Conservation (phyloP, 2,797 vertebrate genomes). For the Momotus momota region DNA sequence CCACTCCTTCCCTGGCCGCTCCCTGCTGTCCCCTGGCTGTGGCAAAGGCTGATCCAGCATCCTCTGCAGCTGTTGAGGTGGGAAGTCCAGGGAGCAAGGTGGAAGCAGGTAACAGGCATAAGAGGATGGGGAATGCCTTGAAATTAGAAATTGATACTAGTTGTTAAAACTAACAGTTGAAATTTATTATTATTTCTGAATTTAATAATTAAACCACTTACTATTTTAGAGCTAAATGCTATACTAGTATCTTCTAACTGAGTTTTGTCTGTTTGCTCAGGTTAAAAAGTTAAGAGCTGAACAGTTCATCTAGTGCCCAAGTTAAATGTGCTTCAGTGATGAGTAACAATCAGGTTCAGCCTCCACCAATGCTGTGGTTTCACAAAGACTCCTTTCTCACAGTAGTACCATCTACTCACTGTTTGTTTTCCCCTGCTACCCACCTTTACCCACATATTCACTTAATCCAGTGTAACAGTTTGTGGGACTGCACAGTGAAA, state of each 20-base stretch:
- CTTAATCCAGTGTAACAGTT: background rate
- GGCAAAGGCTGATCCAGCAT: background rate
- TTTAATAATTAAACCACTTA: background rate
- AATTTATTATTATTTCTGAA: background rate
- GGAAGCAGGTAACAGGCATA: background rate
- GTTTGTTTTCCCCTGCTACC: background rate
- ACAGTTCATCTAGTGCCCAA: background rate
- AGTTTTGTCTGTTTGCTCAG: background rate
- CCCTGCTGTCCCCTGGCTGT: fast-evolving
- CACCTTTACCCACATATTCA: background rate
- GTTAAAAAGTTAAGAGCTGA: background rate
- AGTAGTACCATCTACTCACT: background rate
- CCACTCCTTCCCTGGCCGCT: background rate
- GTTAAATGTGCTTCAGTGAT: background rate
- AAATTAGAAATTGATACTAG: background rate
- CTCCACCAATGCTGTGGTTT: background rate
- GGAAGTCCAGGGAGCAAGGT: background rate
- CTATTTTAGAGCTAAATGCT: background rate
- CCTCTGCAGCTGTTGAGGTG: background rate
- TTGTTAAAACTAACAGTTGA: background rate
- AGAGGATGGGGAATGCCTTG: background rate
- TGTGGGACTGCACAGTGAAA: background rate
- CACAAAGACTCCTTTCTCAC: background rate
- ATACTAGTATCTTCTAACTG: background rate
- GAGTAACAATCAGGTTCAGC: background rate